Conservation (phyloP, 1,140 invertebrate genomes). For the Drosophila bocqueti region DNA sequence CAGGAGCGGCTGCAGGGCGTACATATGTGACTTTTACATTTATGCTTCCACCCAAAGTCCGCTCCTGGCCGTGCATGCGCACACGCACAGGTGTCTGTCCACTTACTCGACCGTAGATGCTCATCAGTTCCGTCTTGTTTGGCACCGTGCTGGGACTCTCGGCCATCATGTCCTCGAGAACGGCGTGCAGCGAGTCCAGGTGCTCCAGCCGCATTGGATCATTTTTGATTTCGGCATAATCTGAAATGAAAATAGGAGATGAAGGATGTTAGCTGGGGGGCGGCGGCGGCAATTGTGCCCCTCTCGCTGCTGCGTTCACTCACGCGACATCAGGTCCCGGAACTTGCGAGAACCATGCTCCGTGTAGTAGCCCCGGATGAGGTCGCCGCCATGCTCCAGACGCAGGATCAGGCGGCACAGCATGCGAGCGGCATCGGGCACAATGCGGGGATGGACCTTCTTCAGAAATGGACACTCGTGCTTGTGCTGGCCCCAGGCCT, state of each 20-base stretch:
- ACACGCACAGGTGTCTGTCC: conserved; percentile 4
- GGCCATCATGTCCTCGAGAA: conserved; percentile 89
- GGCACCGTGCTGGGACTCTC: conserved; percentile 87
- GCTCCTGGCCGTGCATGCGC: conserved; percentile 13
- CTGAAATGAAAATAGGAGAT: conserved; percentile 80
- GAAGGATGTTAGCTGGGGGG: neutral
- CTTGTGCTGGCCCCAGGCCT: conserved; percentile 91
- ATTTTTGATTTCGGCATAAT: conserved; percentile 91
- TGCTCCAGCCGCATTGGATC: conserved; percentile 91
- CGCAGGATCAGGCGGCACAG: conserved; percentile 90
- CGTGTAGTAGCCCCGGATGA: conserved; percentile 89
- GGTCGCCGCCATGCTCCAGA: conserved; percentile 88
- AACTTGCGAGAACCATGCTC: conserved; percentile 90
- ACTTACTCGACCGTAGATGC: conserved; percentile 92
- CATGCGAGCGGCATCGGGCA: conserved; percentile 91
- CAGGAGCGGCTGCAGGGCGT: conserved; percentile 17
- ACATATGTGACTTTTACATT: neutral
- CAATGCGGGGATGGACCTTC: conserved; percentile 87
- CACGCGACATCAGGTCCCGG: conserved; percentile 94
- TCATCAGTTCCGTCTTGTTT: conserved; percentile 91
- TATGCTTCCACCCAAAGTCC: neutral
- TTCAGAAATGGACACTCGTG: conserved; percentile 91
- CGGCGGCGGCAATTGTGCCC: rapidly evolving
- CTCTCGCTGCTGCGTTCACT: conserved; percentile 74
- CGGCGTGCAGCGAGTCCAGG: conserved; percentile 88